Evolutionary conservation across 2,797 vertebrate species (phyloP).

Genomic region (Sylvia borin): DNA sequence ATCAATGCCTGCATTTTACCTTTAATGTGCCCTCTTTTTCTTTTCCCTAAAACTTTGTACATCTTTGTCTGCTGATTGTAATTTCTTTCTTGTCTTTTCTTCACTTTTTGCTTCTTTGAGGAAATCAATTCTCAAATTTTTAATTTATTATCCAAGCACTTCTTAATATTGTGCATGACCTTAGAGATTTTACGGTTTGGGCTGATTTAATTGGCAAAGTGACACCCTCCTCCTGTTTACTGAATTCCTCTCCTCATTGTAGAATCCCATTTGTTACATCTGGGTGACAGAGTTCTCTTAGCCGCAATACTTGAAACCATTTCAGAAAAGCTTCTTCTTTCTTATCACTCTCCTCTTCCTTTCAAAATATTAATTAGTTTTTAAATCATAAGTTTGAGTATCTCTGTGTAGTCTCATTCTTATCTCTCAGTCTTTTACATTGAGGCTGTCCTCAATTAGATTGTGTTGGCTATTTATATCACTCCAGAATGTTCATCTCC

Average conservation of each 20-base stretch:
- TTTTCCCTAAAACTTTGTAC: not conserved
- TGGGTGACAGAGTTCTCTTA: not conserved
- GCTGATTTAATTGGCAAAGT: slow-evolving; percentile 19
- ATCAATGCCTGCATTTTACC: not conserved
- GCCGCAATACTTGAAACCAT: not conserved
- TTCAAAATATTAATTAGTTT: slow-evolving; percentile 54
- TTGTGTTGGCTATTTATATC: slow-evolving; percentile 37
- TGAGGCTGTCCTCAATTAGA: slow-evolving; percentile 19
- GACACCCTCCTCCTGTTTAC: slow-evolving; percentile 20
- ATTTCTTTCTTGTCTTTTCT: not conserved
- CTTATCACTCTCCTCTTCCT: slow-evolving; percentile 14
- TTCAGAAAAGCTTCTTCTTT: slow-evolving; percentile 18
- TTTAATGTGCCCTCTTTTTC: not conserved
- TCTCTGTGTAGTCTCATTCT: slow-evolving; percentile 33
- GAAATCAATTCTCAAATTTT: slow-evolving; percentile 11
- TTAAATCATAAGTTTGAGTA: slow-evolving; percentile 26
- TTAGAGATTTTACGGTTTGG: slow-evolving; percentile 32
- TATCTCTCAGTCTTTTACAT: slow-evolving; percentile 7
- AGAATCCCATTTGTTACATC: slow-evolving; percentile 28
- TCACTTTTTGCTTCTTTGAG: not conserved
- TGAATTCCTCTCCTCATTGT: slow-evolving; percentile 16
- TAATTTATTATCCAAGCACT: not conserved
- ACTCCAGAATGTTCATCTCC: slow-evolving; percentile 16
- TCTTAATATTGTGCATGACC: not conserved
- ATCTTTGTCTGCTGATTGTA: not conserved